Percentiles rank a stretch among this genome's conserved stretches.
phyloP scores from a whole-genome alignment of 1,140 invertebrate genomes.

The Drosophila prosaltans region DNA sequence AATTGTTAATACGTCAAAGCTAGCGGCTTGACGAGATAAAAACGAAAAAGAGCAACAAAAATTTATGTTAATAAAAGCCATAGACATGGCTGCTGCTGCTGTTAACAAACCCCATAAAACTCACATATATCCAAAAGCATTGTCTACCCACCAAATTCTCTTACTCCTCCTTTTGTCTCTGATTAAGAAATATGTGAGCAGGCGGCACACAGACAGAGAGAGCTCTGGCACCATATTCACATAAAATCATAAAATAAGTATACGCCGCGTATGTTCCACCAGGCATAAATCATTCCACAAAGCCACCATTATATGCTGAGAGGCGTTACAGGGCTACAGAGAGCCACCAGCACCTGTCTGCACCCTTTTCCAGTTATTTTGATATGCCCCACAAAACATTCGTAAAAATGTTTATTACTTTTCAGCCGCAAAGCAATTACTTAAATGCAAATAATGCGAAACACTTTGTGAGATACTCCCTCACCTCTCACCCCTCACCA shows the following conservation, averaged over 20 bases:
- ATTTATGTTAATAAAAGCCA: conserved; percentile 75
- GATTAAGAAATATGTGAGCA: conserved; percentile 55
- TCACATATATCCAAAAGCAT: conserved; percentile 24
- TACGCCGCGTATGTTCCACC: conserved; percentile 53
- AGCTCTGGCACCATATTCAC: conserved; percentile 52
- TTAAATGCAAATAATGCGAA: conserved; percentile 18
- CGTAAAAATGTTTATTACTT: conserved; percentile 18
- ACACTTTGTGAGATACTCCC: neutral
- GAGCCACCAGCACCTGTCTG: conserved; percentile 4
- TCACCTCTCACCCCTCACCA: too few species aligned
- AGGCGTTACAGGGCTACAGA: neutral
- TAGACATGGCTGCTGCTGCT: conserved; percentile 48
- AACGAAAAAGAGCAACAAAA: conserved; percentile 38
- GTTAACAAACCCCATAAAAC: conserved; percentile 48
- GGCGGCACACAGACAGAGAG: conserved; percentile 32
- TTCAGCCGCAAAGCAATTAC: conserved; percentile 20
- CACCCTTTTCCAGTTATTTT: conserved; percentile 13
- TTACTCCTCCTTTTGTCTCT: conserved; percentile 36
- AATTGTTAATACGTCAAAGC: conserved; percentile 77
- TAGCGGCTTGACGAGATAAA: conserved; percentile 35
- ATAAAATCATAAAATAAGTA: conserved; percentile 67
- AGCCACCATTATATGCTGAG: conserved; percentile 19
- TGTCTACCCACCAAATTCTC: conserved; percentile 2
- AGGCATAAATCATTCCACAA: conserved; percentile 64
- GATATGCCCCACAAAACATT: conserved; percentile 10